phyloP scores from a whole-genome alignment of 2,888 invertebrate species.

The Melanotus villosus region DNA sequence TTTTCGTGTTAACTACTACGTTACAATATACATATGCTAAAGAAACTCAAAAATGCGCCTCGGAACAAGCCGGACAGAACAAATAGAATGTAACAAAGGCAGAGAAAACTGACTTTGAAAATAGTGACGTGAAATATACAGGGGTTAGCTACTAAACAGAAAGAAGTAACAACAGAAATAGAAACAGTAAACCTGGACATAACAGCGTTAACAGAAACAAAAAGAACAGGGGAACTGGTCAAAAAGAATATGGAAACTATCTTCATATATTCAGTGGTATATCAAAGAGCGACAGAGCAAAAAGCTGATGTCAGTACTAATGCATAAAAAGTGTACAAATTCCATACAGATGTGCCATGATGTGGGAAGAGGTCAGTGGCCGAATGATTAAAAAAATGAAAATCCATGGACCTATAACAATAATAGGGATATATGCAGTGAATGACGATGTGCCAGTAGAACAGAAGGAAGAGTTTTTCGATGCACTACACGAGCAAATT shows the following conservation, averaged over 20 bases:
- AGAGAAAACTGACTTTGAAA: too few species aligned
- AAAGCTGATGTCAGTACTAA: background rate
- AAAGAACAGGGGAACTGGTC: background rate
- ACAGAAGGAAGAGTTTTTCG: constrained; percentile 1
- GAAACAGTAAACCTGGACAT: background rate
- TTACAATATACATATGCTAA: too few species aligned
- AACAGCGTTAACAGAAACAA: too few species aligned
- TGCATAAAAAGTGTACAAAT: constrained; percentile 5
- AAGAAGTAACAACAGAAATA: background rate
- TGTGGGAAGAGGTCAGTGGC: background rate
- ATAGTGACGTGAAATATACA: constrained; percentile 1
- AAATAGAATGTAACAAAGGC: too few species aligned
- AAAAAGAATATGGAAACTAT: constrained; percentile 3
- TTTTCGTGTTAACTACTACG: too few species aligned
- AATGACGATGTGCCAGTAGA: background rate
- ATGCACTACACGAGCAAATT: background rate
- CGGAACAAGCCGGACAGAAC: too few species aligned
- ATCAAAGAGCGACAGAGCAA: background rate
- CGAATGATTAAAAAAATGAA: constrained; percentile 1
- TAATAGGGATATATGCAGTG: constrained; percentile 1
- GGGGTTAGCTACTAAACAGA: background rate
- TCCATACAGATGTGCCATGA: background rate
- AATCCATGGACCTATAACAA: constrained; percentile 4
- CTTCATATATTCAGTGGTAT: background rate
- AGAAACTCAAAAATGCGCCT: too few species aligned